Evolutionary conservation across 2,797 vertebrate species (phyloP).

Genomic region (Cynodonichthys magdalenae): DNA sequence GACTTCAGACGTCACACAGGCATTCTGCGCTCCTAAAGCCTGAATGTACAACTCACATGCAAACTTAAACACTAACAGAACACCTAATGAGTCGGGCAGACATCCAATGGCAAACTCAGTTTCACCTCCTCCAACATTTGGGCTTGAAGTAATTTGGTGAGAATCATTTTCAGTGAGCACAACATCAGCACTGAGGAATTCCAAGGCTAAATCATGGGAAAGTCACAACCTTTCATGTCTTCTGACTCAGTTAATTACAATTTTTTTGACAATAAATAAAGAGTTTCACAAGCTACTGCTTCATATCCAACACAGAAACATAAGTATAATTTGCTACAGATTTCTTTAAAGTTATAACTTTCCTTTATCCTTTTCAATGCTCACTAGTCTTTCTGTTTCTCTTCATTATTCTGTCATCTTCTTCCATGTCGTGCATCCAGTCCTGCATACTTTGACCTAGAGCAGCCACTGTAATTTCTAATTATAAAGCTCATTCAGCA

Average conservation of each 20-base stretch:
- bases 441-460: too few relatives aligned
- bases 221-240: constrained; percentile 30
- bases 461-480: too few relatives aligned
- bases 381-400: too few relatives aligned
- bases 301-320: too few relatives aligned
- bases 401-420: too few relatives aligned
- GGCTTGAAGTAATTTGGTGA: constrained; percentile 59
- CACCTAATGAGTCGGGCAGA: constrained; percentile 56
- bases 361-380: too few relatives aligned
- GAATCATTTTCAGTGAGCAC: constrained; percentile 48
- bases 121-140: constrained; percentile 56
- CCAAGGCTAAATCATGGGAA: constrained; percentile 40
- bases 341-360: too few relatives aligned
- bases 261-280: neutral
- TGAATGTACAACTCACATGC: constrained; percentile 9
- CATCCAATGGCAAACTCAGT: constrained; percentile 52
- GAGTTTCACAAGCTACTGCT: constrained; percentile 27
- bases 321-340: too few relatives aligned
- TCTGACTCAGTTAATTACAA: neutral
- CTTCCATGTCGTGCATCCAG: too few relatives aligned
- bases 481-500: too few relatives aligned
- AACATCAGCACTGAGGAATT: constrained; percentile 59
- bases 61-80: constrained; percentile 54
- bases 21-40: constrained; percentile 7
- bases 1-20: constrained; percentile 18